Percentiles rank a stretch among this genome's conserved stretches.
Evolutionary conservation across 2,888 invertebrate genomes (phyloP).

Genomic region (Nysson spinosus): DNA sequence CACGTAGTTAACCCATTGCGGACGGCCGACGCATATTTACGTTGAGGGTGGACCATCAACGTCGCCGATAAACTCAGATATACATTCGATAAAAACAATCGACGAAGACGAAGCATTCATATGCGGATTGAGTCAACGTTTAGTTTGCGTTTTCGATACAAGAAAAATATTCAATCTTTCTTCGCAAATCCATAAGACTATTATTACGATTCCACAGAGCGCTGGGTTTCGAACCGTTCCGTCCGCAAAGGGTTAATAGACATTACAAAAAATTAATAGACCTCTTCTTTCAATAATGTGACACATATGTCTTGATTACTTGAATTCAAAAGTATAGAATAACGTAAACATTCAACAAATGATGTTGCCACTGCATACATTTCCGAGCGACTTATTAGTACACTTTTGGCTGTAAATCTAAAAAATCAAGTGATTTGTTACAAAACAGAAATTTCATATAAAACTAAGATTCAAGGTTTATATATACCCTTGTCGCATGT

Average conservation of each 20-base stretch:
- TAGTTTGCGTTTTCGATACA: too few relatives aligned
- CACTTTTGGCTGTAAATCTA: slow-evolving; percentile 82
- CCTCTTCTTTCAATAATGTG: slow-evolving; percentile 74
- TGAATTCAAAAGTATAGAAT: slow-evolving; percentile 79
- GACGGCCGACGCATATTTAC: too few relatives aligned
- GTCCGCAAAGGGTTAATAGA: not conserved
- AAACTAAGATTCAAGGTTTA: not conserved
- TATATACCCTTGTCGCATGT: slow-evolving; percentile 83
- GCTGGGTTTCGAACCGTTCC: too few relatives aligned
- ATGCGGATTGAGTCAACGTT: too few relatives aligned
- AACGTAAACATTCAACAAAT: slow-evolving; percentile 87
- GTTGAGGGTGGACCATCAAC: too few relatives aligned
- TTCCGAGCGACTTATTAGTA: slow-evolving; percentile 83
- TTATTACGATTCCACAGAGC: too few relatives aligned
- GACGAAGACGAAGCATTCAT: too few relatives aligned
- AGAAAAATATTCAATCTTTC: too few relatives aligned
- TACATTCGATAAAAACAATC: too few relatives aligned
- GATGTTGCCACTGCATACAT: slow-evolving; percentile 83
- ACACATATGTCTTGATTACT: slow-evolving; percentile 76
- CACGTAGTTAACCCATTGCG: too few relatives aligned
- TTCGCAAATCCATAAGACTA: too few relatives aligned
- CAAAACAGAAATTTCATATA: not conserved
- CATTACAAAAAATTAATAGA: slow-evolving; percentile 27
- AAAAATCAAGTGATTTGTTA: slow-evolving; percentile 1
- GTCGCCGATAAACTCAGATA: too few relatives aligned